phyloP scores from a whole-genome alignment of 2,888 invertebrate species.

The Acanthosepion lycidas region DNA sequence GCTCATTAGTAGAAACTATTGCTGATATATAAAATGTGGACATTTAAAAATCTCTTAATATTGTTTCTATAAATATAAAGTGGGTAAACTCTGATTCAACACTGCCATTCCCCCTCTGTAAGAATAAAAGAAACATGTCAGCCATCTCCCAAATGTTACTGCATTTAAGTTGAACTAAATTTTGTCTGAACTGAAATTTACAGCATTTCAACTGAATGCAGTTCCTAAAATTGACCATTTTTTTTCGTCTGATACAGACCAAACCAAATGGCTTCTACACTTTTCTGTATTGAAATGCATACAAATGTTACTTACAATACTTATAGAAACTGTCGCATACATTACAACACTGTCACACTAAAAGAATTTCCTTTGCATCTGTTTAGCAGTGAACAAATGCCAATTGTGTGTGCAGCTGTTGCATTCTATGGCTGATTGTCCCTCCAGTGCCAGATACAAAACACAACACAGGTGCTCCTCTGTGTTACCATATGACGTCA shows the following conservation, averaged over 20 bases:
- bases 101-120: neutral
- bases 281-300: neutral
- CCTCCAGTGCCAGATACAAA: too few species aligned
- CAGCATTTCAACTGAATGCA: neutral
- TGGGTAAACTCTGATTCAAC: neutral
- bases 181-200: neutral
- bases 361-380: too few species aligned
- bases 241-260: too few species aligned
- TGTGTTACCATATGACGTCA: too few species aligned
- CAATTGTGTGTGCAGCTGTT: too few species aligned
- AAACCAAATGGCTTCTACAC: neutral
- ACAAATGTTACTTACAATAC: too few species aligned
- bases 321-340: too few species aligned
- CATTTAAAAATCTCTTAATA: neutral
- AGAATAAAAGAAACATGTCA: neutral
- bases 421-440: too few species aligned
- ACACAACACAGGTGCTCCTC: too few species aligned
- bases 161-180: neutral
- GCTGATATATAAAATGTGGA: neutral
- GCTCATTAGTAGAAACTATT: neutral
- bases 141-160: neutral
- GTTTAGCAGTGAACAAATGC: too few species aligned
- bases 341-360: too few species aligned
- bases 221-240: neutral
- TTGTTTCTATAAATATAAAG: neutral